Conservation (phyloP, 92 coral and sea anemone species). For the Palythoa grandiflora region DNA sequence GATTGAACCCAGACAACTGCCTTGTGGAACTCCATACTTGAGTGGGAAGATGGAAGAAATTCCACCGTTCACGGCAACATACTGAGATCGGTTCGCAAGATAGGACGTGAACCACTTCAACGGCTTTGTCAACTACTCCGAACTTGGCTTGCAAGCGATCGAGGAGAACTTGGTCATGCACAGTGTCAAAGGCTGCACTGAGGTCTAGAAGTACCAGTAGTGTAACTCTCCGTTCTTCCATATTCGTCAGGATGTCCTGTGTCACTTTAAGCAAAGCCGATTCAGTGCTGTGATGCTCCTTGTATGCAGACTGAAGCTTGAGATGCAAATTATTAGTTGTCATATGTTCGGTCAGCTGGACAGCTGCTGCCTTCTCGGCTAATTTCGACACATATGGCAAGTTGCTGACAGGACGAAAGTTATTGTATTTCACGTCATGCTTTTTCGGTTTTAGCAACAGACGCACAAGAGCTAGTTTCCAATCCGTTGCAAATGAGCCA, state of each 20-base stretch:
- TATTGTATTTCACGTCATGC: not conserved
- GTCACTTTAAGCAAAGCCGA: not conserved
- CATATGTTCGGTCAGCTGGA: too few relatives aligned
- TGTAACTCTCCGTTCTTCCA: conserved; percentile 2
- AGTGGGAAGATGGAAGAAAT: conserved; percentile 44
- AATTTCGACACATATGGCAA: too few relatives aligned
- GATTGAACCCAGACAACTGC: not conserved
- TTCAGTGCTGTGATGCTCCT: not conserved
- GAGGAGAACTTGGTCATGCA: conserved; percentile 7
- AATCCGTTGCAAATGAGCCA: too few relatives aligned
- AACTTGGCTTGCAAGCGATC: not conserved
- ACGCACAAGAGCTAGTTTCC: too few relatives aligned
- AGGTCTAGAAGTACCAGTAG: conserved; percentile 38
- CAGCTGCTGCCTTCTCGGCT: too few relatives aligned
- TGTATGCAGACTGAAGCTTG: not conserved
- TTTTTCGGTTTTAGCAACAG: too few relatives aligned
- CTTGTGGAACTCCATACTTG: conserved; percentile 40
- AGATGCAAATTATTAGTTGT: not conserved
- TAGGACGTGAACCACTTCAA: conserved; percentile 61
- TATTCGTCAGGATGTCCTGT: not conserved
- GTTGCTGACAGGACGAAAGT: too few relatives aligned
- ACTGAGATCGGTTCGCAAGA: conserved; percentile 38
- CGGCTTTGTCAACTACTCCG: conserved; percentile 33
- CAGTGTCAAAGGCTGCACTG: conserved; percentile 36
- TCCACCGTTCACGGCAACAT: conserved; percentile 42